These are phyloP conservation scores for Ctena decussata DNA, from an alignment of 2,888 invertebrate genomes.

Conservation along the genomic window DNA sequence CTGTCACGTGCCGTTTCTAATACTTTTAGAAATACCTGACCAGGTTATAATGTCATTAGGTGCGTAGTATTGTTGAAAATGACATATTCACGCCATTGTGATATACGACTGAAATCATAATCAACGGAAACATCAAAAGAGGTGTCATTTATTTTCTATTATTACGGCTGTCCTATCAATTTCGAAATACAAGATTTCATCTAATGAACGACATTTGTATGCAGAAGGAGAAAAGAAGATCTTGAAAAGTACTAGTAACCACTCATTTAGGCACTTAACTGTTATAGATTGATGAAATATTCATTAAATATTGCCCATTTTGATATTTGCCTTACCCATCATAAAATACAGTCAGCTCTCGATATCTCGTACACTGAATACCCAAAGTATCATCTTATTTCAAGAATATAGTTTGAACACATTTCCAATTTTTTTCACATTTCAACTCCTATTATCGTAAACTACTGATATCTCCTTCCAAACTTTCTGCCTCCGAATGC, in stretches of 20 bases:
- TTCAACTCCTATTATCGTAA: no score
- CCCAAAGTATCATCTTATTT: no score
- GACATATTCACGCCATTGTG: neutral
- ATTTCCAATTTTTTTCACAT: no score
- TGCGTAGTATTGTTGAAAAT: neutral
- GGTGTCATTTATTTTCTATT: slow-evolving; percentile 8
- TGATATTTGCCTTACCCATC: no score
- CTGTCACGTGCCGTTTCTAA: no score
- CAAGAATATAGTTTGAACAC: no score
- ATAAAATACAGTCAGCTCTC: no score
- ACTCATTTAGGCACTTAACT: neutral
- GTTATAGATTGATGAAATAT: neutral
- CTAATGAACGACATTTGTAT: slow-evolving; percentile 6
- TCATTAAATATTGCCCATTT: no score
- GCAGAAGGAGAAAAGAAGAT: neutral
- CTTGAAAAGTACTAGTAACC: neutral
- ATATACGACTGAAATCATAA: neutral
- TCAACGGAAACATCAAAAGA: neutral
- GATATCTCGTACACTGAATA: no score
- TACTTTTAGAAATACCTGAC: no score
- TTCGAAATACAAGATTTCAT: slow-evolving; percentile 9
- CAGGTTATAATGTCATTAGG: neutral
- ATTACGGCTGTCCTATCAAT: neutral
- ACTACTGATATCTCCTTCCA: no score
- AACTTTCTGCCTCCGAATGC: no score